Evolutionary conservation across 2,113 vertebrate species (phyloP), one percentile per base, ranked within the genome.

Genomic region (Xenopus laevis): DNA sequence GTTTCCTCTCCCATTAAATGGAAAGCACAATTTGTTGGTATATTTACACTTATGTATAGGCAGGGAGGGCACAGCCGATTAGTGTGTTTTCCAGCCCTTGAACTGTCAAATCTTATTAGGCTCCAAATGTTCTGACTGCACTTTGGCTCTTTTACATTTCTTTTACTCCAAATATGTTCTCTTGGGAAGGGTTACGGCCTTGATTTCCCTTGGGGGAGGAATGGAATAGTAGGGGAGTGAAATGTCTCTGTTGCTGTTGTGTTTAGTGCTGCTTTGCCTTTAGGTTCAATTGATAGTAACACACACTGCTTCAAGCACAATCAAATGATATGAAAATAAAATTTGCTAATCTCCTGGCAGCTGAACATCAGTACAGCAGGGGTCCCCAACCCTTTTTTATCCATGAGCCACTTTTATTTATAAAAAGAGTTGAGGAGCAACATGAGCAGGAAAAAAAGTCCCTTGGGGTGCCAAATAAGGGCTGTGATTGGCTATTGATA

Each of bases 41-140:
- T 87, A 91, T 89, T 88, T 90, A 88, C 85, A 88, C 88, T 89
- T 90, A 83, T 87, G 85, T 87, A 79, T 83, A 89, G 83, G 84
- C 84, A 87, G 89, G 89, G 87, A 89, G 87, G 87, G 88, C 84
- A 90, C 79, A 66, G 79, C 81, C 86, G 84, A 86, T 88, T 84
- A 86, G 82, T 82, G 79, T 83, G 78, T 79, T 83, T 83, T 85
- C 78, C 72, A 84, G 85, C 71, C 80, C 87, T 83, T 87, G 83
- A 87, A 83, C 85, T 90, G 88, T 86, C 89, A 88, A 83, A 66
- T 83, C 79, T 82, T 80, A 88, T 89, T 84, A 88, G 79, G 80
- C 82, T 81, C 82, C 72, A 71, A 57, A 81, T 74, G 78, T 71
- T 82, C 79, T 81, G 81, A 79, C 77, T 84, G 78, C 77, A 82